Evolutionary conservation across 2,888 invertebrate species (phyloP).

Genomic region (Pyrochroa serraticornis): DNA sequence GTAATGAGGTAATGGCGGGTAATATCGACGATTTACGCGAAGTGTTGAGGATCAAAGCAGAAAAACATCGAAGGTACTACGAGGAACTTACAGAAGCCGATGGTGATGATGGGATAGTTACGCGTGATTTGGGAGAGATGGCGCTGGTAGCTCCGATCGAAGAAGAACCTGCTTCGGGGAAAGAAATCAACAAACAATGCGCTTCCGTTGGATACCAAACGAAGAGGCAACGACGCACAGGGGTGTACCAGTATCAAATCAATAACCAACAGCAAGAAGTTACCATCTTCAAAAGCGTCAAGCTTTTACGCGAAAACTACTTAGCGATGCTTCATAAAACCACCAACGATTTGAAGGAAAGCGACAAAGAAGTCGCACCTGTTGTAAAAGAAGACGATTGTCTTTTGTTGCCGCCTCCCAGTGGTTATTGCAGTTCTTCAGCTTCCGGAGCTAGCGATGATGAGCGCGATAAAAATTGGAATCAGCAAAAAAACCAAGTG

Average conservation of each 20-base stretch:
- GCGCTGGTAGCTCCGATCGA: conserved; percentile 31
- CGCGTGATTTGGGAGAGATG: conserved; percentile 34
- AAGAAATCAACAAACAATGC: conserved; percentile 28
- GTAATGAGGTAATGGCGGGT: conserved; percentile 11
- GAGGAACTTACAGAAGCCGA: conserved; percentile 38
- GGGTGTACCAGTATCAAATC: conserved; percentile 44
- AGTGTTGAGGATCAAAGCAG: conserved; percentile 47
- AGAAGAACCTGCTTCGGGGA: conserved; percentile 10
- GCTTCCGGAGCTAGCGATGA: conserved; percentile 54
- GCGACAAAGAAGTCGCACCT: neutral
- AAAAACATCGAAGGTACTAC: conserved; percentile 49
- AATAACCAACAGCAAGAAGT: conserved; percentile 20
- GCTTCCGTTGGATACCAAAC: conserved; percentile 14
- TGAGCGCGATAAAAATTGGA: conserved; percentile 46
- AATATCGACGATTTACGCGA: conserved; percentile 40
- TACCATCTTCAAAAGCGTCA: conserved; percentile 50
- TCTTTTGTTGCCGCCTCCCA: conserved; percentile 49
- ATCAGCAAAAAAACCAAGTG: conserved; percentile 42
- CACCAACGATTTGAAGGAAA: conserved; percentile 31
- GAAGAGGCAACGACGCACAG: conserved; percentile 50
- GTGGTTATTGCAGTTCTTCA: conserved; percentile 54
- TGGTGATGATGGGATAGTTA: conserved; percentile 8
- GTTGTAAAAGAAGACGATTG: conserved; percentile 32
- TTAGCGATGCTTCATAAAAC: conserved; percentile 50
- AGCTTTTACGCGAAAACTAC: conserved; percentile 49